Evolutionary conservation across 1,140 invertebrate species (phyloP), one percentile per base, ranked within the genome.

Genomic region (Tetramorium alpestre): DNA sequence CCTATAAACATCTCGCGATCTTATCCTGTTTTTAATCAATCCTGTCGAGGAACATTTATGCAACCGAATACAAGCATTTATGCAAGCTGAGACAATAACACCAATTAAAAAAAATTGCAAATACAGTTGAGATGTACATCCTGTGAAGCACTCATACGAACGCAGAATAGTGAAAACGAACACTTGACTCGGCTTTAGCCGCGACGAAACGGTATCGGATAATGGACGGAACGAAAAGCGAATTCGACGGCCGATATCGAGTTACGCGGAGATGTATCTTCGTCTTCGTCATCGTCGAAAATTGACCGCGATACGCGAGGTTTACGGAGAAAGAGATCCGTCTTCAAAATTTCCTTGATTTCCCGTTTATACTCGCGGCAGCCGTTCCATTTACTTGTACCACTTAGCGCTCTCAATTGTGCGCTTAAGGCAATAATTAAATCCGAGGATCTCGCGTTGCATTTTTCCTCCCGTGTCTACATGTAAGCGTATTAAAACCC

Each of bases 221-320:
- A 90, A 90, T 90, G 81, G 89, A 90, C 86, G 81, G 47, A 70
- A 85, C 89, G 89, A 82, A 67, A 77, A 90, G 87, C 86, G 89
- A 88, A 90, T 90, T 85, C 86, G 89, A 87, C 64, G 81, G 58
- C 58, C 51, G 70, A 75, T 90, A 90, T 90, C 89, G 88, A 90
- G 64, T 88, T 90, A 49, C 86, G 77, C 64, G 87, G 70, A 44
- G 70, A 87, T 80, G 85, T 90, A 90, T 70, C 89, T 73, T 70
- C 86, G 73, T 87, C 89, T 90, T 90, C 89, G 86, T 88, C 89
- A 88, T 82, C 62, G 85, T 90, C 89, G 67, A 90, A 90, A 88
- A 90, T 88, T 87, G 89, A 88, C 84, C 84, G 84, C 85, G 86
- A 85, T 87, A 41, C 84, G 75, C 70, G 49, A 85, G 73, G 81